Evolutionary conservation across 2,888 invertebrate species (phyloP), one percentile per base, ranked within the genome.

Genomic region (Clitarchus hookeri): DNA sequence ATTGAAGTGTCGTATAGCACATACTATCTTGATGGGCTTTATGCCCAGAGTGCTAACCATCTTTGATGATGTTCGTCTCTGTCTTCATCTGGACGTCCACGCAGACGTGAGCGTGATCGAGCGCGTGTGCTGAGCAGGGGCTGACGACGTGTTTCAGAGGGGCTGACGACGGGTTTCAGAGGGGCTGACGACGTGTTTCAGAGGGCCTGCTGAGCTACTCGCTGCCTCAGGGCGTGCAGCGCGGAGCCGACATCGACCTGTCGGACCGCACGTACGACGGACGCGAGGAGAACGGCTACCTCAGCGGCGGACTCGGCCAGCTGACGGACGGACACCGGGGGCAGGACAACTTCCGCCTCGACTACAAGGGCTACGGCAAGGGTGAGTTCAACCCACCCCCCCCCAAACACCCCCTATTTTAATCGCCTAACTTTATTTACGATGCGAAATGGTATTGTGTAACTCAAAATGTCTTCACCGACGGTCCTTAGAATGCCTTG

Each of bases 201-300:
- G 97, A 96, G 91, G 96, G 96, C 87, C 93, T 97, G 88, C 92
- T 96, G 89, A 95, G 96, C 88, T 97, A 97, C 92, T 94, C 95
- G 89, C 95, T 96, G 93, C 95, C 96, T 48, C 95, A 95, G 91
- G 96, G 96, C 89, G 93, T 94, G 85, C 93, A 94, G 88, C 94
- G 95, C 90, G 93, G 95, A 86, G 93, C 95, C 87, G 96, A 96
- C 90, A 93, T 96, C 89, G 96, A 96, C 91, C 93, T 97, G 86
- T 94, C 95, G 87, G 97, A 97, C 92, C 93, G 94, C 89, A 96
- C 95, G 44, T 97, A 96, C 92, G 97, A 97, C 91, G 96, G 96
- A 83, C 91, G 92, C 87, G 94, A 94, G 89, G 94, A 94, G 90
- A 92, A 92, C 87, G 94, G 94, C 89, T 93, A 93, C 88, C 93